phyloP scores from a whole-genome alignment of 35 echinoderm and acorn worm species.

The Eucidaris tribuloides region DNA sequence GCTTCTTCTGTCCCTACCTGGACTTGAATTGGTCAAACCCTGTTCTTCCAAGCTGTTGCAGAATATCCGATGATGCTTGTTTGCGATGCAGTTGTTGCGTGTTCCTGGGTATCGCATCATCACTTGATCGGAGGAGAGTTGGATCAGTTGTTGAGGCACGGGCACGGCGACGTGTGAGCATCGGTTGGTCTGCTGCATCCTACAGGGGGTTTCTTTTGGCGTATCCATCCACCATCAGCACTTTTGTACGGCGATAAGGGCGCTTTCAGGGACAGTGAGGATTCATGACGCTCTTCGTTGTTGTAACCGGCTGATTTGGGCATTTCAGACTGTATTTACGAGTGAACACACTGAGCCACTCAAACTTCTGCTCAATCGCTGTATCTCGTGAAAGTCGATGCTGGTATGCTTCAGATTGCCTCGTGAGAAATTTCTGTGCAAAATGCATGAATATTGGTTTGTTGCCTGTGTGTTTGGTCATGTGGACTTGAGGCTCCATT shows the following conservation, averaged over 20 bases:
- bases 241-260: not conserved
- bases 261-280: slow-evolving; percentile 11
- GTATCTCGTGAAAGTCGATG: slow-evolving; percentile 65
- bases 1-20: slow-evolving; percentile 18
- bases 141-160: slow-evolving; percentile 65
- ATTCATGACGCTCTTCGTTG: slow-evolving; percentile 13
- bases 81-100: slow-evolving; percentile 56
- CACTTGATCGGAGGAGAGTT: slow-evolving; percentile 35
- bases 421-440: slow-evolving; percentile 82
- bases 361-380: slow-evolving; percentile 71
- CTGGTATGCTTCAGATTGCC: slow-evolving; percentile 83
- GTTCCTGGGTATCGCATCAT: slow-evolving; percentile 34
- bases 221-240: not conserved
- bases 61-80: slow-evolving; percentile 82
- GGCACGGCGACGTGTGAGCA: not conserved
- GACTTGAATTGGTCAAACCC: slow-evolving; percentile 31
- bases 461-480: slow-evolving; percentile 91
- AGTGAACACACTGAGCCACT: slow-evolving; percentile 75
- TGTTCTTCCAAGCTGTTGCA: slow-evolving; percentile 85
- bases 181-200: too few relatives aligned
- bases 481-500: slow-evolving; percentile 93
- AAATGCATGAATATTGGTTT: slow-evolving; percentile 66
- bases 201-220: too few relatives aligned
- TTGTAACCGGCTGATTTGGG: slow-evolving; percentile 81
- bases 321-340: slow-evolving; percentile 82